Percentiles rank a stretch among this genome's conserved stretches.
Conservation (phyloP, 2,113 vertebrate species). For the Nothobranchius furzeri region DNA sequence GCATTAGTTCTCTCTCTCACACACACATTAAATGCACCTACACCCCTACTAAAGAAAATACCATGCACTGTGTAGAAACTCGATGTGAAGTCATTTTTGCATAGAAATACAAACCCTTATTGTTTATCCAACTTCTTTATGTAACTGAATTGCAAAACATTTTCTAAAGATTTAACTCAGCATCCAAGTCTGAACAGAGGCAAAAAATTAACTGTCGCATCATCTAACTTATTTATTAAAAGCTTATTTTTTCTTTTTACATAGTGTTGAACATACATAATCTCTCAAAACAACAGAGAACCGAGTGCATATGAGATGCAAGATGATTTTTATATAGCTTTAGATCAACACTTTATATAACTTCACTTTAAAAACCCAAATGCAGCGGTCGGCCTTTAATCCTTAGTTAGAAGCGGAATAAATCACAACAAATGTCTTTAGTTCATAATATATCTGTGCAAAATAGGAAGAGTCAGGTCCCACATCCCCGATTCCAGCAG, state of each 20-base stretch:
- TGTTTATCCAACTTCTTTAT: too few relatives aligned
- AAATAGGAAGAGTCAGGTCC: conserved; percentile 54
- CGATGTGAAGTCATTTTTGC: too few relatives aligned
- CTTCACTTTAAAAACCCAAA: conserved; percentile 33
- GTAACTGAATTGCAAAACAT: too few relatives aligned
- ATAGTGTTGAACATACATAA: conserved; percentile 77
- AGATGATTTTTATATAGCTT: conserved; percentile 20
- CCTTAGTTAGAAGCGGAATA: conserved; percentile 25
- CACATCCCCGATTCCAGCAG: conserved; percentile 61
- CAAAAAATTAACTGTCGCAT: not conserved
- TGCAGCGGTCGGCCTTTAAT: conserved; percentile 16
- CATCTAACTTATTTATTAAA: conserved; percentile 67
- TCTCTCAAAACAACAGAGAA: conserved; percentile 44
- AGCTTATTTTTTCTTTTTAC: conserved; percentile 55
- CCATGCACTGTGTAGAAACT: too few relatives aligned
- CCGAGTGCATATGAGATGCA: conserved; percentile 28
- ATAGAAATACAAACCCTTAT: too few relatives aligned
- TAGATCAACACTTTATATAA: conserved; percentile 26
- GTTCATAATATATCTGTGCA: conserved; percentile 69
- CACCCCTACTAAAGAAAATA: too few relatives aligned
- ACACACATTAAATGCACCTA: too few relatives aligned
- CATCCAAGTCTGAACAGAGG: too few relatives aligned
- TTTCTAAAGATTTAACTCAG: too few relatives aligned
- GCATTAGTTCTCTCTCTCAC: too few relatives aligned
- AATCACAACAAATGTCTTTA: conserved; percentile 45